Conservation (phyloP, 2,888 invertebrate species). For the Sinopyrophorus schimmeli region DNA sequence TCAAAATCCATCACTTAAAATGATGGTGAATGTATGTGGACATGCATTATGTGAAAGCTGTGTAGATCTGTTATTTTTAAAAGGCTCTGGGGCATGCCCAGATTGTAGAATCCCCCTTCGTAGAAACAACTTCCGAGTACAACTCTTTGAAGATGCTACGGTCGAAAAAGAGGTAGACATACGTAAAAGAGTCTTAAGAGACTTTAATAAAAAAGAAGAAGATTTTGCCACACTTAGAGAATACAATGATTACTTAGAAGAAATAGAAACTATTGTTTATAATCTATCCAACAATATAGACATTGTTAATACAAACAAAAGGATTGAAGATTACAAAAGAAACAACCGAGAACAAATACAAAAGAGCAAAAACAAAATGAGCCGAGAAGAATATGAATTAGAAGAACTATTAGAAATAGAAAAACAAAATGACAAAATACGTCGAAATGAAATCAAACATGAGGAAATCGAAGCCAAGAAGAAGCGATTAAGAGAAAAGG, state of each 20-base stretch:
- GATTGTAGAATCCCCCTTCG: constrained; percentile 89
- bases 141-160: constrained; percentile 93
- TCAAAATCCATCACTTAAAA: constrained; percentile 91
- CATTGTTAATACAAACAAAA: constrained; percentile 83
- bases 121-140: constrained; percentile 88
- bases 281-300: constrained; percentile 91
- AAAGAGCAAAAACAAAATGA: constrained; percentile 76
- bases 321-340: constrained; percentile 87
- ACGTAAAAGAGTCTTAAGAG: constrained; percentile 81
- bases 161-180: constrained; percentile 99
- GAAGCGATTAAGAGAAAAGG: constrained; percentile 83
- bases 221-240: constrained; percentile 84
- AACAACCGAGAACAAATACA: constrained; percentile 85
- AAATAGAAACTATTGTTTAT: constrained; percentile 88
- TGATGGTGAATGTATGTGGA: constrained; percentile 98
- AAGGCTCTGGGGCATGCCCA: constrained; percentile 94
- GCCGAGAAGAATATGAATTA: constrained; percentile 82
- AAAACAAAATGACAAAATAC: constrained; percentile 73
- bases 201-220: constrained; percentile 94
- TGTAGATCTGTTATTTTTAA: constrained; percentile 92
- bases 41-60: constrained; percentile 98
- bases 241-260: constrained; percentile 96
- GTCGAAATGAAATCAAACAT: constrained; percentile 72
- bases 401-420: constrained; percentile 84
- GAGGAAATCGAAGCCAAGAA: constrained; percentile 72